A percentile compares a stretch with the other conserved stretches of the same genome.
These are phyloP conservation scores for Phyllostomus discolor DNA, from an alignment of 2,113 vertebrate species.

Conservation along the genomic window DNA sequence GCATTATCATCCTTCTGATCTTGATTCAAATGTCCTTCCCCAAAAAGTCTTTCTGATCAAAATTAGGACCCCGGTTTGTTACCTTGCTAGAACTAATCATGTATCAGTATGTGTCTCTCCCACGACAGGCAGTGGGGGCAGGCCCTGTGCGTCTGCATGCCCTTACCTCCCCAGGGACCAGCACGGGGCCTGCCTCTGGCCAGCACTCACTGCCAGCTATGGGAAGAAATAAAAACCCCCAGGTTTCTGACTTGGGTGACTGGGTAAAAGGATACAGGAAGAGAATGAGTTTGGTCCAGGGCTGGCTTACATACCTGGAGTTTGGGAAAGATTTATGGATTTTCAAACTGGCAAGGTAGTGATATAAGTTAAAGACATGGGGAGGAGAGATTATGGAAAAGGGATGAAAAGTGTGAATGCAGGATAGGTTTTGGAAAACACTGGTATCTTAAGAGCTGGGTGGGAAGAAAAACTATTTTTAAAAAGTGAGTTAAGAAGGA, in stretches of 20 bases:
- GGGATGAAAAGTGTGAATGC: not conserved
- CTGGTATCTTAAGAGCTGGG: not conserved
- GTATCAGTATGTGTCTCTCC: not conserved
- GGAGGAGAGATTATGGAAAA: not conserved
- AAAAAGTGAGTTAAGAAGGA: not conserved
- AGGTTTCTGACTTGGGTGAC: not conserved
- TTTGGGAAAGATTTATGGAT: not conserved
- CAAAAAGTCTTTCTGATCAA: slow-evolving; percentile 10
- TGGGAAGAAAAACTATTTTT: not conserved
- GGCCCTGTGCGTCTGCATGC: not conserved
- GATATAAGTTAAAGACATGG: accelerated
- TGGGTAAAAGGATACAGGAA: not conserved
- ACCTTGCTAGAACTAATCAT: not conserved
- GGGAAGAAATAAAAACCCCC: not conserved
- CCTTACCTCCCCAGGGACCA: not conserved
- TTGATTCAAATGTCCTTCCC: not conserved
- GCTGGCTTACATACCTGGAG: not conserved
- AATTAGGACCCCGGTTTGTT: not conserved
- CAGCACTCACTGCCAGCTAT: not conserved
- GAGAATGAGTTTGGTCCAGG: not conserved
- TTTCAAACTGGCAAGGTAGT: not conserved
- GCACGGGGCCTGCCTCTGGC: not conserved
- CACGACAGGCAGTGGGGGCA: not conserved
- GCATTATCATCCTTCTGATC: not conserved
- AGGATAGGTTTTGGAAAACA: not conserved